Percentiles rank a stretch among this genome's conserved stretches.
These are phyloP conservation scores for Drosophila funebris DNA, from an alignment of 1,140 invertebrate species.

Conservation along the genomic window DNA sequence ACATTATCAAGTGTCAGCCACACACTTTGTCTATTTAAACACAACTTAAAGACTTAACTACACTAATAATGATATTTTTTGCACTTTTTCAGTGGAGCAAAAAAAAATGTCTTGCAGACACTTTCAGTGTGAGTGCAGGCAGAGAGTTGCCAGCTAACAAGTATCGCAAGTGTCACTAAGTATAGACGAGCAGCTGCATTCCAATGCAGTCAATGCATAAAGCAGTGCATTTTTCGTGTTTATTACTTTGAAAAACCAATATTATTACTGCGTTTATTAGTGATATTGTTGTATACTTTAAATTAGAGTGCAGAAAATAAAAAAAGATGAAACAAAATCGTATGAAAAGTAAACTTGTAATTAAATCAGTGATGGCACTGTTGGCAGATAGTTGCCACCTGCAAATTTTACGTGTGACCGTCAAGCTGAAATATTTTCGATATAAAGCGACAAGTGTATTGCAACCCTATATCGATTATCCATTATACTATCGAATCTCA, in stretches of 20 bases:
- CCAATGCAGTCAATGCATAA: slow-evolving; percentile 28
- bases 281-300: neutral
- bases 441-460: no score
- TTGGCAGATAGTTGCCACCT: slow-evolving; percentile 27
- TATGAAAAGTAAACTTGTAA: slow-evolving; percentile 4
- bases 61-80: slow-evolving; percentile 16
- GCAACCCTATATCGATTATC: no score
- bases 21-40: neutral
- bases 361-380: slow-evolving; percentile 12
- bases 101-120: slow-evolving; percentile 29
- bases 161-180: slow-evolving; percentile 16
- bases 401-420: no score
- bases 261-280: neutral
- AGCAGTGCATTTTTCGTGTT: neutral
- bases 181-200: slow-evolving; percentile 19
- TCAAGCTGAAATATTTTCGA: no score
- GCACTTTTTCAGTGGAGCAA: slow-evolving; percentile 22
- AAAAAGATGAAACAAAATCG: neutral
- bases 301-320: neutral
- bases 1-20: slow-evolving; percentile 62
- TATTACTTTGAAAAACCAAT: neutral
- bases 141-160: slow-evolving; percentile 42
- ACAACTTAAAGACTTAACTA: neutral
- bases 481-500: no score
- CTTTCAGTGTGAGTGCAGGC: slow-evolving; percentile 18